Evolutionary conservation across 2,113 vertebrate genomes (phyloP).

Genomic region (Azemiops feae): DNA sequence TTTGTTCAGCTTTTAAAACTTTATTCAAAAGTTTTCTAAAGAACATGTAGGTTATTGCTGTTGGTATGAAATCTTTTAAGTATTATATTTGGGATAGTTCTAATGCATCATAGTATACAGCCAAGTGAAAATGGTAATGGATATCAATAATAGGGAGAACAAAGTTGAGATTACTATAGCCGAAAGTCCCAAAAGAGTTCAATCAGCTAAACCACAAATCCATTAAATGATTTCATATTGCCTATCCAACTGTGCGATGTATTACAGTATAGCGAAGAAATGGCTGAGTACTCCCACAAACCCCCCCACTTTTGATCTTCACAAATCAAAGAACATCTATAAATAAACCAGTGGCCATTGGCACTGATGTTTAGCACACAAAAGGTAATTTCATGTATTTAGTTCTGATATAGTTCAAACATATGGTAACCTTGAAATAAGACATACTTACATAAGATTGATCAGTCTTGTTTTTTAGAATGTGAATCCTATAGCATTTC

Average conservation of each 20-base stretch:
- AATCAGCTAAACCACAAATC: conserved; percentile 69
- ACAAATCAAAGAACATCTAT: not conserved
- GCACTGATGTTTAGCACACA: not conserved
- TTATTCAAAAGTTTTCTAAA: conserved; percentile 25
- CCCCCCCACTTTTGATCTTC: not conserved
- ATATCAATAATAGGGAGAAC: conserved; percentile 61
- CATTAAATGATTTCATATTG: conserved; percentile 74
- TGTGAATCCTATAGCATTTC: not conserved
- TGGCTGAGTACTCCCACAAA: not conserved
- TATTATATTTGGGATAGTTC: conserved; percentile 55
- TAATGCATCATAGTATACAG: conserved; percentile 56
- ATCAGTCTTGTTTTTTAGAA: not conserved
- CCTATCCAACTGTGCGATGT: conserved; percentile 63
- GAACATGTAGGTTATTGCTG: conserved; percentile 1
- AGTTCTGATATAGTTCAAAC: not conserved
- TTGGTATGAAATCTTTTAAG: conserved; percentile 40
- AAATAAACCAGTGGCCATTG: not conserved
- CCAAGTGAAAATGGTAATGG: conserved; percentile 73
- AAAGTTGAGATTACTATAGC: conserved; percentile 62
- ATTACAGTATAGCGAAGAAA: conserved; percentile 51
- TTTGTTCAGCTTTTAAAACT: conserved; percentile 17
- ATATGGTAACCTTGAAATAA: not conserved
- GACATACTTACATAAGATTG: not conserved
- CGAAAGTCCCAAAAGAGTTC: conserved; percentile 60
- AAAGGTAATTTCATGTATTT: not conserved